Percentiles rank a stretch among this genome's conserved stretches.
phyloP scores from a whole-genome alignment of 2,888 invertebrate genomes.

The Folsomia candida region DNA sequence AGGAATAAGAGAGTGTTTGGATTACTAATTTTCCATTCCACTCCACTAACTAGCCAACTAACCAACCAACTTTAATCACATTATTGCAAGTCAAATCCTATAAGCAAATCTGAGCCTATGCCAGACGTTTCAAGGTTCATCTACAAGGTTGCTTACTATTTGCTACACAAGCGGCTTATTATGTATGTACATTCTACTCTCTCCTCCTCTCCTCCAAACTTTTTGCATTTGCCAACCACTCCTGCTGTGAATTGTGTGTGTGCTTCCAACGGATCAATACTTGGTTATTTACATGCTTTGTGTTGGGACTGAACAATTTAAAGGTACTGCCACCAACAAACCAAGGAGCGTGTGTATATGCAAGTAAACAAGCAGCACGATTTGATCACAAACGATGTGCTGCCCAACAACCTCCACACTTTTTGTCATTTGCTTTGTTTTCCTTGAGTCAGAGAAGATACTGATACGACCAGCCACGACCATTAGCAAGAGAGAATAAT shows the following conservation, averaged over 20 bases:
- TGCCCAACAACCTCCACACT: background rate
- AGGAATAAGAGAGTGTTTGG: background rate
- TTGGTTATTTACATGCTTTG: too few relatives aligned
- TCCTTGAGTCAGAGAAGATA: background rate
- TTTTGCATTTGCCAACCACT: background rate
- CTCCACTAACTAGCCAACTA: background rate
- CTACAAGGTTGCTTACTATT: conserved; percentile 42
- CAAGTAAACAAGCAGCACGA: too few relatives aligned
- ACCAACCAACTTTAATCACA: too few relatives aligned
- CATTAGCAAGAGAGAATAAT: background rate
- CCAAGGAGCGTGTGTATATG: background rate
- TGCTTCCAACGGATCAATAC: background rate
- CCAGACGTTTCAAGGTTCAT: conserved; percentile 48
- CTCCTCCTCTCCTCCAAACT: background rate
- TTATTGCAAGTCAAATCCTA: too few relatives aligned
- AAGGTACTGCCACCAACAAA: conserved; percentile 1
- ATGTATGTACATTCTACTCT: background rate
- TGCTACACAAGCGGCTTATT: background rate
- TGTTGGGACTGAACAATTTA: background rate
- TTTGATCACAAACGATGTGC: too few relatives aligned
- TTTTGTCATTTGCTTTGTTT: background rate
- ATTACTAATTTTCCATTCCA: conserved; percentile 1
- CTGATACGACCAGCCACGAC: background rate
- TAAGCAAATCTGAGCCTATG: conserved; percentile 34
- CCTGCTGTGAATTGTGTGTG: background rate